These are phyloP conservation scores for Clarias pachynema DNA, from an alignment of 2,797 vertebrate species.

Conservation along the genomic window DNA sequence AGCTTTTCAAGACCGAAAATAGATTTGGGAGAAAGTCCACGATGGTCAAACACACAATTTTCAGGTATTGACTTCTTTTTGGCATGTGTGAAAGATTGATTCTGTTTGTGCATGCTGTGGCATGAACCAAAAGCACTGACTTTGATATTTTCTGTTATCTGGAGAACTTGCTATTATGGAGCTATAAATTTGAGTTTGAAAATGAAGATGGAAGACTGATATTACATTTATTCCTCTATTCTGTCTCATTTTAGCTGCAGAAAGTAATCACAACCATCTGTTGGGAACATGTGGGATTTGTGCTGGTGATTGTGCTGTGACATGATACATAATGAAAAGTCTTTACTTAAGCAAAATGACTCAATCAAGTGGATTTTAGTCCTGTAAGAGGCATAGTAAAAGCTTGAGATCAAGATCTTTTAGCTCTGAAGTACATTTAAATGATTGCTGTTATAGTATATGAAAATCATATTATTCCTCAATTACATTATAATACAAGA, in stretches of 20 bases:
- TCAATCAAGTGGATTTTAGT: constrained; percentile 49
- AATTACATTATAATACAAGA: background rate
- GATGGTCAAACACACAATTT: constrained; percentile 15
- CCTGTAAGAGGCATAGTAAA: constrained; percentile 32
- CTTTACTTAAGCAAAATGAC: constrained; percentile 47
- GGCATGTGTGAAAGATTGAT: constrained; percentile 8
- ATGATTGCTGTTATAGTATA: constrained; percentile 27
- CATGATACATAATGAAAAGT: constrained; percentile 51
- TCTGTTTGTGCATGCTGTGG: background rate
- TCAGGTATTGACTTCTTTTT: background rate
- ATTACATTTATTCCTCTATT: background rate
- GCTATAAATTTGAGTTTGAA: background rate
- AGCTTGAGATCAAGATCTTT: background rate
- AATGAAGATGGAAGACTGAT: background rate
- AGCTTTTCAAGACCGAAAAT: constrained; percentile 3
- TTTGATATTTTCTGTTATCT: background rate
- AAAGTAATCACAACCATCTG: constrained; percentile 55
- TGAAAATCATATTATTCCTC: constrained; percentile 1
- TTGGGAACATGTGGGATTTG: constrained; percentile 52
- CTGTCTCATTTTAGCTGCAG: background rate
- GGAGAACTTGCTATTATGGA: background rate
- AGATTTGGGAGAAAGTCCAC: background rate
- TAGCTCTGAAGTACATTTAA: constrained; percentile 22
- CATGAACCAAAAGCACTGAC: background rate
- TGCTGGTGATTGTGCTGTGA: constrained; percentile 54